A percentile compares a stretch with the other conserved stretches of the same genome.
Conservation (phyloP, 2,113 vertebrate species). For the Pelobates fuscus region DNA sequence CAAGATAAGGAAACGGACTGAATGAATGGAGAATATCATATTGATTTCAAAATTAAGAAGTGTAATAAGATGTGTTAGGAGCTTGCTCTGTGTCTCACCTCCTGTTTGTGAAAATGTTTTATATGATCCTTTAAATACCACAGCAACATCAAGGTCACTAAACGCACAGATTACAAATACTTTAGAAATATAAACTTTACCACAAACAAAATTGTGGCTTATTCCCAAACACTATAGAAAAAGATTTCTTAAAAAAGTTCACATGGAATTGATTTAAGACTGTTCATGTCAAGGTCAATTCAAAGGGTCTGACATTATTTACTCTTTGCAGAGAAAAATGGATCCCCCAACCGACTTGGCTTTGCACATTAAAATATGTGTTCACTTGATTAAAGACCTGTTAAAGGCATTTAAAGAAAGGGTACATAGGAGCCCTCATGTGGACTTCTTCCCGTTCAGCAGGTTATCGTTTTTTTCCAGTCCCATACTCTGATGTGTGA, state of each 20-base stretch:
- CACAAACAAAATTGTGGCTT: neutral
- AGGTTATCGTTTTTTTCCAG: conserved; percentile 56
- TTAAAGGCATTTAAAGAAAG: neutral
- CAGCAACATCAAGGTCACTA: too few relatives aligned
- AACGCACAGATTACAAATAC: too few relatives aligned
- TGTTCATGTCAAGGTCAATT: neutral
- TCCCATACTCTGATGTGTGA: conserved; percentile 72
- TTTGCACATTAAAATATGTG: conserved; percentile 6
- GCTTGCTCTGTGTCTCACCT: too few relatives aligned
- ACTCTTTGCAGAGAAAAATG: too few relatives aligned
- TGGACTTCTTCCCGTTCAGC: conserved; percentile 70
- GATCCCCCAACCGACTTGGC: neutral
- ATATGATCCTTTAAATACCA: too few relatives aligned
- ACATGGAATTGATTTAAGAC: conserved; percentile 10
- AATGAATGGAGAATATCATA: too few relatives aligned
- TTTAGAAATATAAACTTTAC: too few relatives aligned
- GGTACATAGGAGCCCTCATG: conserved; percentile 62
- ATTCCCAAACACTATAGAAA: conserved; percentile 24
- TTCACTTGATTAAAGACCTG: neutral
- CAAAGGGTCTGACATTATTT: neutral
- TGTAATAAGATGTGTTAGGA: too few relatives aligned
- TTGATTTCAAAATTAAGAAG: too few relatives aligned
- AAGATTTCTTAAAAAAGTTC: neutral
- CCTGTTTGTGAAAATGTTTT: too few relatives aligned
- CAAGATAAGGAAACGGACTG: too few relatives aligned